Base-by-base conservation (phyloP, 2,888 invertebrate species). In the Azorinus chamasolen region DNA sequence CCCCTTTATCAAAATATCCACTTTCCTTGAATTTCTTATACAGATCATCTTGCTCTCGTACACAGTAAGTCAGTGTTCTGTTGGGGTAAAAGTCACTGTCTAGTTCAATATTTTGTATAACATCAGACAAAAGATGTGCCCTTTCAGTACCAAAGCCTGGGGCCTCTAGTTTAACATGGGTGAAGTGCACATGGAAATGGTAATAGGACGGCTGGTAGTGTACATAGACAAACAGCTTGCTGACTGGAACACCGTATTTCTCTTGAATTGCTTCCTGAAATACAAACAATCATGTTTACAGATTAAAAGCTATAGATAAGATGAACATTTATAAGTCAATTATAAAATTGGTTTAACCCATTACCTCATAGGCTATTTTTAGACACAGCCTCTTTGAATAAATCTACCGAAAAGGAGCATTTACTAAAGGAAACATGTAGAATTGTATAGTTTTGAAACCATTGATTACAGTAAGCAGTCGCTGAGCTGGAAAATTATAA, bases 181-280 rank as follows among this genome's bases (percentile, higher is more conserved):
- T 97, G 90, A 98, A 97, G 93, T 99, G 99, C 0, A 99, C 95
- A 92, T 99, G 99, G 0, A 99, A 94, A 92, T 99, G 98, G 93
- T 98, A 99, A 94, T 98, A 99, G 0, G 98, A 97, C 0, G 99
- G 99, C 89, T 98, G 98, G 93, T 99, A 99, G 93, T 99, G 99
- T 0, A 99, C 92, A 92, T 96, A 99, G 76, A 97, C 95, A 25
- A 98, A 95, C 27, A 99, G 93, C 90, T 97, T 92, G 74, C 88
- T 87, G 18, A 94, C 93, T 3, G 95, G 93, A 0, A 99, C 87
- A 16, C 95, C 95, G 93, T 96, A 99, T 88, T 96, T 96, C 39
- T 96, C 94, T 57, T 95, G 91, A 71, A 99, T 97, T 2, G 95
- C 95, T 91, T 95, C 94, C 96, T 96, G 90, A 32, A 32, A 32